phyloP scores from a whole-genome alignment of 2,888 invertebrate species.

The Octodonta nipae region DNA sequence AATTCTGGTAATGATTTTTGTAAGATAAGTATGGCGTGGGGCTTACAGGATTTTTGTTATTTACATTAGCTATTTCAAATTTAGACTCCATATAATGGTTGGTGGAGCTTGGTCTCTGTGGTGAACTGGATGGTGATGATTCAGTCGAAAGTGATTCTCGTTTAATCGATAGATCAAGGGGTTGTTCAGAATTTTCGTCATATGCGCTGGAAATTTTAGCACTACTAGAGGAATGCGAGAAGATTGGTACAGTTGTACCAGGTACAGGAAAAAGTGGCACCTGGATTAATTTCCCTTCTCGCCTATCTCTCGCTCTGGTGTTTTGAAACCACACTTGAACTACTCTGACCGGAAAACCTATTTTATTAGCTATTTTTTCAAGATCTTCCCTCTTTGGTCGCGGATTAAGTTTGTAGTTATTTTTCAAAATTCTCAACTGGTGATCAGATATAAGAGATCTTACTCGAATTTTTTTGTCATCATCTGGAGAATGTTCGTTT shows the following conservation, averaged over 20 bases:
- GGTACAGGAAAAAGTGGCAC: slow-evolving; percentile 34
- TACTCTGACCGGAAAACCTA: slow-evolving; percentile 63
- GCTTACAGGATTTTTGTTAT: slow-evolving; percentile 54
- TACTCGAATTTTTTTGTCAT: slow-evolving; percentile 73
- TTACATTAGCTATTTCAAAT: slow-evolving; percentile 65
- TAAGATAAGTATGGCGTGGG: slow-evolving; percentile 35
- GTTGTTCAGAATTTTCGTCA: slow-evolving; percentile 50
- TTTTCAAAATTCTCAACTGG: slow-evolving; percentile 76
- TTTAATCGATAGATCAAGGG: slow-evolving; percentile 81
- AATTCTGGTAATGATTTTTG: slow-evolving; percentile 44
- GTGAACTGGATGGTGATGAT: slow-evolving; percentile 49
- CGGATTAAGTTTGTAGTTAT: slow-evolving; percentile 80
- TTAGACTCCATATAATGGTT: slow-evolving; percentile 49
- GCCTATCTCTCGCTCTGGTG: slow-evolving; percentile 75
- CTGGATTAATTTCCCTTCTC: slow-evolving; percentile 45
- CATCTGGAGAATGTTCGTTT: slow-evolving; percentile 35
- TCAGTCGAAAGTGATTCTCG: slow-evolving; percentile 46
- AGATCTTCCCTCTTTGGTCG: slow-evolving; percentile 90
- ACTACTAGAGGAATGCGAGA: slow-evolving; percentile 5
- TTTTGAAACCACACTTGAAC: slow-evolving; percentile 96
- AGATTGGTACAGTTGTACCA: slow-evolving; percentile 16
- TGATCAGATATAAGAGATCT: slow-evolving; percentile 89
- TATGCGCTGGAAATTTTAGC: slow-evolving; percentile 4
- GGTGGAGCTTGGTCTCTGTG: slow-evolving; percentile 47
- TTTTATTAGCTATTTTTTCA: slow-evolving; percentile 68